These are phyloP conservation scores for Prosapia bicincta DNA, from an alignment of 2,888 invertebrate genomes.

Conservation along the genomic window DNA sequence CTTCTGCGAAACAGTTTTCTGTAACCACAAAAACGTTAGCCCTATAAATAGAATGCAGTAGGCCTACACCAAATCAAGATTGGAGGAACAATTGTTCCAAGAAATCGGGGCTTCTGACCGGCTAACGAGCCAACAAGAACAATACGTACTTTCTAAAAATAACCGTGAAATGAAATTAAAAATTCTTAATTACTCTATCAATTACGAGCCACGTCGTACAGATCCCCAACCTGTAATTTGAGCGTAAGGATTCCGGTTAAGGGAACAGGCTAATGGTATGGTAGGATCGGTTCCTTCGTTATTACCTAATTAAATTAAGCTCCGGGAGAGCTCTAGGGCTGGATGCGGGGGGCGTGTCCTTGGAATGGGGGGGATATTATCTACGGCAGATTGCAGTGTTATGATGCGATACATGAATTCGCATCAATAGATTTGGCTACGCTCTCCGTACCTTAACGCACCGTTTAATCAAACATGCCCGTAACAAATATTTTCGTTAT, in stretches of 20 bases:
- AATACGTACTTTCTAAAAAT: no score
- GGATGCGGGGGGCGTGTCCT: not conserved
- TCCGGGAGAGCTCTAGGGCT: not conserved
- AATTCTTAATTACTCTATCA: not conserved
- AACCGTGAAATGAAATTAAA: not conserved
- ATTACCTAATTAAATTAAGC: not conserved
- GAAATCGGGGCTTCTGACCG: no score
- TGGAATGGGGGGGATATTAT: not conserved
- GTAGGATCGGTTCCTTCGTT: not conserved
- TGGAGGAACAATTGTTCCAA: no score
- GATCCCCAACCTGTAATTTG: not conserved
- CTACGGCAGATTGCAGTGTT: not conserved
- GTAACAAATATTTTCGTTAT: not conserved
- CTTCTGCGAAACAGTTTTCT: no score
- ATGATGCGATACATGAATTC: not conserved
- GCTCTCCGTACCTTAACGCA: not conserved
- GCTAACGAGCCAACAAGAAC: no score
- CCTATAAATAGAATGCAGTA: no score
- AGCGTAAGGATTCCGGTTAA: not conserved
- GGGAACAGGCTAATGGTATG: not conserved
- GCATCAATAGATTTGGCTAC: not conserved
- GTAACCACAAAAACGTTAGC: no score
- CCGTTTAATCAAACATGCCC: not conserved
- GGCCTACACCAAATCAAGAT: no score
- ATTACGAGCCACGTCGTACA: not conserved